Evolutionary conservation across 2,113 vertebrate species (phyloP).

Genomic region (Pterocles orientalis): DNA sequence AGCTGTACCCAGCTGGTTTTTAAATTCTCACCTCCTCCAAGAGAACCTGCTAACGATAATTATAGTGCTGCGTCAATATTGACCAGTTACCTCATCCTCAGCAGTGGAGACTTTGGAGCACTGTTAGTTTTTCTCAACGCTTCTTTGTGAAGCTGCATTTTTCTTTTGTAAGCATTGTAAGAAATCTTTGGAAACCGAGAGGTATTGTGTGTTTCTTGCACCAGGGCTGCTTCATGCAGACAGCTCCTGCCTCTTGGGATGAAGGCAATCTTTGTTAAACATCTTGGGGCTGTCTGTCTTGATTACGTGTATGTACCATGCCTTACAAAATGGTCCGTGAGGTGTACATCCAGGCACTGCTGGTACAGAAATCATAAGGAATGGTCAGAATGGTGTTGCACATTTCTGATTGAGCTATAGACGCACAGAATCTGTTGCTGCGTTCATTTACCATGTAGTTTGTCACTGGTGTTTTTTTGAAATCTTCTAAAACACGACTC

Average conservation of each 20-base stretch:
- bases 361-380: neutral
- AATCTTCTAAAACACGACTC: neutral
- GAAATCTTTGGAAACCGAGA: neutral
- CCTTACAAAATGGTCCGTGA: neutral
- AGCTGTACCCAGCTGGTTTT: conserved; percentile 38
- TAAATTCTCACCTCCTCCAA: conserved; percentile 17
- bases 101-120: neutral
- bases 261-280: neutral
- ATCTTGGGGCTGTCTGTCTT: neutral
- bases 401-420: neutral
- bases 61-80: conserved; percentile 7
- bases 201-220: neutral
- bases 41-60: conserved; percentile 12
- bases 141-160: conserved; percentile 36
- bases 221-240: neutral
- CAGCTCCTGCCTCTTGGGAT: neutral
- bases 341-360: neutral
- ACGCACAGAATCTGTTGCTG: neutral
- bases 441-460: neutral
- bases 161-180: neutral
- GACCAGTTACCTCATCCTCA: conserved; percentile 14
- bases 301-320: accelerated
- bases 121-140: conserved; percentile 14
- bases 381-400: neutral
- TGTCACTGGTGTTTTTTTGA: neutral